phyloP scores from a whole-genome alignment of 2,113 vertebrate species.

The Mesoclemmys tuberculata region DNA sequence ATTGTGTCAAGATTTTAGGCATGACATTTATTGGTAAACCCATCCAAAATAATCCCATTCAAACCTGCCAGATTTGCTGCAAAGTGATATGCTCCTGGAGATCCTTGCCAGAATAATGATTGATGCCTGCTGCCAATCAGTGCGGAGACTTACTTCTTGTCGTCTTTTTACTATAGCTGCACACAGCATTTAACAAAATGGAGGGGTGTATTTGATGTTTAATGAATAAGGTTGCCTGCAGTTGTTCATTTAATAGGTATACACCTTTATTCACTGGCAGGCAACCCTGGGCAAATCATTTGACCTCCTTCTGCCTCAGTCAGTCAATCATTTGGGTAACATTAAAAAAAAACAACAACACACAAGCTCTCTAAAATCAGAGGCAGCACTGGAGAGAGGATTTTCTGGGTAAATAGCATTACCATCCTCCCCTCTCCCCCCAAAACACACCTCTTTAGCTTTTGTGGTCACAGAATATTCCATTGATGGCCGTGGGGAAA shows the following conservation, averaged over 20 bases:
- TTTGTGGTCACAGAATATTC: background rate
- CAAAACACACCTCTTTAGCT: background rate
- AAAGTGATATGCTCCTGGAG: constrained; percentile 10
- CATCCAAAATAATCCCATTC: constrained; percentile 9
- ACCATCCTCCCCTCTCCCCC: background rate
- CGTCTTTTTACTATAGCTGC: constrained; percentile 8
- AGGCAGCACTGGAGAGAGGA: background rate
- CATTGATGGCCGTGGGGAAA: background rate
- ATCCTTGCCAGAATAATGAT: constrained; percentile 32
- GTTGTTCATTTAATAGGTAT: background rate
- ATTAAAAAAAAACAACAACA: background rate
- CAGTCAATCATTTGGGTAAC: background rate
- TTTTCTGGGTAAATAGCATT: background rate
- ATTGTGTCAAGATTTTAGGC: constrained; percentile 36
- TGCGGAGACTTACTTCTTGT: background rate
- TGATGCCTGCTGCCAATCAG: constrained; percentile 58
- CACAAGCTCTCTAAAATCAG: fast-evolving
- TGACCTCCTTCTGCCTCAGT: background rate
- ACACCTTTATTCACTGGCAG: background rate
- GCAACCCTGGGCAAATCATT: background rate
- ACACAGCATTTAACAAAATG: constrained; percentile 8
- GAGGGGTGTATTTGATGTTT: background rate
- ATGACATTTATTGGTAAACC: constrained; percentile 34
- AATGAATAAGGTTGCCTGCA: background rate
- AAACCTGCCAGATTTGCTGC: constrained; percentile 11